phyloP scores from a whole-genome alignment of 2,797 vertebrate genomes.

The Microctenopoma steveboyesi region DNA sequence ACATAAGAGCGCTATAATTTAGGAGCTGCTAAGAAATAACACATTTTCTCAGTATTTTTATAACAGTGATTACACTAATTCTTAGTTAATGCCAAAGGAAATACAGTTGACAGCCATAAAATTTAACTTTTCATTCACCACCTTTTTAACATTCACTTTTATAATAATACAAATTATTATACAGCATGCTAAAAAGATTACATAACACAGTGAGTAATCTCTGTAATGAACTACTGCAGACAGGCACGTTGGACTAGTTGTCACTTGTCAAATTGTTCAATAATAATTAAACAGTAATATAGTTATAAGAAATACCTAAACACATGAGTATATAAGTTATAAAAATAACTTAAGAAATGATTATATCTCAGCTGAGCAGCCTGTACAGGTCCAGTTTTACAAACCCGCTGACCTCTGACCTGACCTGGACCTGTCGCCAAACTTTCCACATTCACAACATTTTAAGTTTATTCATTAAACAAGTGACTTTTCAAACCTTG shows the following conservation, averaged over 20 bases:
- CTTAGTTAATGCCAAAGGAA: conserved; percentile 45
- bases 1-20: conserved; percentile 36
- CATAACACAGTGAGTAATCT: rapidly evolving
- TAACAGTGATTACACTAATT: conserved; percentile 41
- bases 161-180: not conserved
- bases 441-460: no score
- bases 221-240: not conserved
- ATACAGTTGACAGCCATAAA: conserved; percentile 26
- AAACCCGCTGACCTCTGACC: no score
- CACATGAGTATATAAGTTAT: no score
- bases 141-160: conserved; percentile 3
- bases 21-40: conserved; percentile 48
- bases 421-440: no score
- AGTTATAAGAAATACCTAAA: not conserved
- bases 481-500: no score
- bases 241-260: not conserved
- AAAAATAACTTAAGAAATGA: no score
- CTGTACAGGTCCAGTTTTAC: no score
- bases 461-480: no score
- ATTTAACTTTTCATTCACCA: conserved; percentile 40
- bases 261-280: not conserved
- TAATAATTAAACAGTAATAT: not conserved
- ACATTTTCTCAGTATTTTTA: conserved; percentile 36
- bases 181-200: conserved; percentile 3
- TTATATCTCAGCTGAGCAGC: no score